Base-by-base conservation (phyloP, 2,113 vertebrate species). In the Oreotragus oreotragus region DNA sequence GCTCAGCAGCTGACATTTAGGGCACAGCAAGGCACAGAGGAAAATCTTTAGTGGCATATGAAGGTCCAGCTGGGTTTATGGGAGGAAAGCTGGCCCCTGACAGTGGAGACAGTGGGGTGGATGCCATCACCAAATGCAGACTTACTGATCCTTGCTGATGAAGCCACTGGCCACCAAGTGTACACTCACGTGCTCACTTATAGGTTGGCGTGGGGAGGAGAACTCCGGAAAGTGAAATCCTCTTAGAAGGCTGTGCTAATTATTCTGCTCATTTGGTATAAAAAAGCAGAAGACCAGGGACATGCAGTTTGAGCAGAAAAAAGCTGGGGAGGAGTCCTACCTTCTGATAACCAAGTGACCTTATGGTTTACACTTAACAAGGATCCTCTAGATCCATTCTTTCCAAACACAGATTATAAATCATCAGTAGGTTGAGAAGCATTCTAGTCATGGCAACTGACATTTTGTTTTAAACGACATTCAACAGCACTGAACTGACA, bases 81-180 rank as follows among this genome's bases (percentile, higher is more conserved):
- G 45, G 57, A 79, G 43, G 39, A 36, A 39, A 70, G 57, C 21
- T 6, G 88, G 12, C 45, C 43, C 30, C 11, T 28, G 9, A 62
- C 15, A 8, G 21, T n/a, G 51, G 87, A 64, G 33, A 36, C 36
- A 5, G 43, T 2, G 30, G 58, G 77, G 84, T 12, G 51, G 90
- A 19, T 0, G 0, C 43, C 49, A 16, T 4, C 36, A 36, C 39
- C 58, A 27, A 55, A 62, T 0, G 28, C 23, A 51, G 25, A 60
- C 66, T 39, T 7, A 2, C 5, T 1, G 5, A 25, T 13, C 10
- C 36, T 9, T 23, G 9, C 76, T 1, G 6, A 16, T 43, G 47
- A 27, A 16, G 21, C 4, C 43, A 33, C 4, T 9, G 28, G 80
- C 58, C 86, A 43, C 33, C 21, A 5, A 2, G n/a, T 58, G 57